Evolutionary conservation across 2,113 vertebrate genomes (phyloP), one percentile per base, ranked within the genome.

Genomic region (Zosterops borbonicus): DNA sequence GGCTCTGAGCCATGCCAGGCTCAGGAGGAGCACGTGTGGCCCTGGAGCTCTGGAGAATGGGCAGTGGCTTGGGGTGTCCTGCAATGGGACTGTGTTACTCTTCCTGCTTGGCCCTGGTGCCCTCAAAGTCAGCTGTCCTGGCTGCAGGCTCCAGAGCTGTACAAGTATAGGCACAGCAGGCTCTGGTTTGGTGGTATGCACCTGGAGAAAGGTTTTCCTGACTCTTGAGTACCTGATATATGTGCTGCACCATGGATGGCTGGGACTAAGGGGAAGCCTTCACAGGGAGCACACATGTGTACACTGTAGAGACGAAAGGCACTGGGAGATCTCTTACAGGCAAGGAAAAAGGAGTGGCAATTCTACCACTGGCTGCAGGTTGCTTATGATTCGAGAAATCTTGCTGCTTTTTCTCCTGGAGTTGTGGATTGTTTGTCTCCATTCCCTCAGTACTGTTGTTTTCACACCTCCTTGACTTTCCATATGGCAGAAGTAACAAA

Each of bases 11-110:
- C 0, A 0, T 24, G 22, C 39, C 21, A 2, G 1, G 4, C 35
- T 41, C 20, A 3, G 5, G 1, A 55, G 62, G 39, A 69, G 58
- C 2, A 4, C 1, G 0, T 15, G 27, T 53, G n/a, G 50, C 53
- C 78, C 33, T 25, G 9, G 29, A 83, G 73, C 44, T 74, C 87
- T 84, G 73, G 46, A 17, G 14, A 8, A 13, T 7, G 39, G 49
- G 24, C 49, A 65, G 39, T 29, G 9, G 12, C 14, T 15, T 0
- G 0, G 44, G 33, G 5, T 42, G n/a, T 59, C 19, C 63, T 58
- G 80, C 28, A 42, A 33, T 1, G 1, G 60, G 28, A 33, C 23
- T 6, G 3, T 15, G 3, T 28, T n/a, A 2, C 15, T 49, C 10
- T 27, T 47, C 44, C 53, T 42, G 39, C 56, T 49, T 8, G 7